These are phyloP conservation scores for Saiga tatarica DNA, from an alignment of 2,113 vertebrate genomes.

Conservation along the genomic window DNA sequence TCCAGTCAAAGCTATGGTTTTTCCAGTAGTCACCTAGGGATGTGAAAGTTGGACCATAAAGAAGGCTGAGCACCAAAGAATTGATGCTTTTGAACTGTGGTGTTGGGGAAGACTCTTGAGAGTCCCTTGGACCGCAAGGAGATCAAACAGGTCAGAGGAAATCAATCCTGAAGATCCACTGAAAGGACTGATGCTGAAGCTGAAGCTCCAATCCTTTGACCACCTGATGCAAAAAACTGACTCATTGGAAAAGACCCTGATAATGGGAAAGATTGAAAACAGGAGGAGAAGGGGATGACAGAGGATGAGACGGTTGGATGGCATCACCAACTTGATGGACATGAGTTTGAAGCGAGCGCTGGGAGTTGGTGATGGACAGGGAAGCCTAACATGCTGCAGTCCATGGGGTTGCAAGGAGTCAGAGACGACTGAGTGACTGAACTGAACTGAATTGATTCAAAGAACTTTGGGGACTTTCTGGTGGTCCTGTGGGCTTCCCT, in stretches of 20 bases:
- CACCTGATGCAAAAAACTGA: neutral
- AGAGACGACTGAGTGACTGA: neutral
- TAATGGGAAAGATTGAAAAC: neutral
- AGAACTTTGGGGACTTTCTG: neutral
- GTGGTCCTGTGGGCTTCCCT: neutral
- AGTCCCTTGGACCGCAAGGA: neutral
- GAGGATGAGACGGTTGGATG: neutral
- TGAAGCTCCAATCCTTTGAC: neutral
- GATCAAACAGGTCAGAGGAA: neutral
- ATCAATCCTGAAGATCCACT: neutral
- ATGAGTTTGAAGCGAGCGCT: neutral
- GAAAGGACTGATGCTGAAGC: neutral
- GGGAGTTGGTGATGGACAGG: neutral
- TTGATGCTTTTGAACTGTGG: neutral
- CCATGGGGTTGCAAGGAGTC: neutral
- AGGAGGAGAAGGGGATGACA: neutral
- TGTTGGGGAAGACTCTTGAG: neutral
- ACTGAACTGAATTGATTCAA: neutral
- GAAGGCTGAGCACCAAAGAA: neutral
- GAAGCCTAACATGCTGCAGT: neutral
- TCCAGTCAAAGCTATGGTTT: neutral
- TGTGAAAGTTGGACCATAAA: neutral
- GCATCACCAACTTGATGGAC: neutral
- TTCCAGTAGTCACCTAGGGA: neutral
- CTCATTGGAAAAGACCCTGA: neutral